Percentiles rank a stretch among this genome's conserved stretches.
These are phyloP conservation scores for Seriola quinqueradiata DNA, from an alignment of 2,113 vertebrate species.

Conservation along the genomic window DNA sequence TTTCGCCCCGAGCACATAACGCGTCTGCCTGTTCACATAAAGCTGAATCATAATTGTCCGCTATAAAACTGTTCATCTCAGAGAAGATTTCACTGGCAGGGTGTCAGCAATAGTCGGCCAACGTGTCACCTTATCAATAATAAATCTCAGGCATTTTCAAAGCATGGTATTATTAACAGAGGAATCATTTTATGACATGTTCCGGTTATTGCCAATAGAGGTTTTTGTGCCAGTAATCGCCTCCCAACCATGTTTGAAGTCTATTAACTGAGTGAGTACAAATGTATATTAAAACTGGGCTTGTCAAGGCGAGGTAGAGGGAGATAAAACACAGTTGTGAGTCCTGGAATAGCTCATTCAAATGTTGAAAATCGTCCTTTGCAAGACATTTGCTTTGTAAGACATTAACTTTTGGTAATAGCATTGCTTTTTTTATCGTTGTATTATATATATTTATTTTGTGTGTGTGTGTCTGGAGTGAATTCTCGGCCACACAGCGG, in stretches of 20 bases:
- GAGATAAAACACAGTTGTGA: background rate
- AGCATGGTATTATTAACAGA: background rate
- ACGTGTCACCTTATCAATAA: background rate
- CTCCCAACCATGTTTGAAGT: background rate
- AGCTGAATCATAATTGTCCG: background rate
- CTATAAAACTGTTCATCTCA: background rate
- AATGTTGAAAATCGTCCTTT: slow-evolving; percentile 1
- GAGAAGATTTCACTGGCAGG: background rate
- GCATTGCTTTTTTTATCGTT: background rate
- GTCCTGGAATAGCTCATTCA: background rate
- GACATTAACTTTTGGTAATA: background rate
- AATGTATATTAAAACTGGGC: slow-evolving; percentile 3
- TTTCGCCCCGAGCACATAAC: background rate
- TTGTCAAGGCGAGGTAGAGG: background rate
- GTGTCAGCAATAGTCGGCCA: background rate
- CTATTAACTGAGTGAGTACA: background rate
- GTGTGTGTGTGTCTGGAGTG: slow-evolving; percentile 2
- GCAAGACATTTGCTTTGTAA: background rate
- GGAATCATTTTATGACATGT: slow-evolving; percentile 4
- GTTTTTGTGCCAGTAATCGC: slow-evolving; percentile 2
- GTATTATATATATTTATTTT: no score
- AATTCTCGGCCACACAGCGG: slow-evolving; percentile 23
- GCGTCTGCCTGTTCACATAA: background rate
- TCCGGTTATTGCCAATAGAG: background rate
- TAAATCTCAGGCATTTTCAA: slow-evolving; percentile 2